phyloP scores from a whole-genome alignment of 30 jellyfish, hydroid and myxozoan genomes.

The Chironex yamaguchii region DNA sequence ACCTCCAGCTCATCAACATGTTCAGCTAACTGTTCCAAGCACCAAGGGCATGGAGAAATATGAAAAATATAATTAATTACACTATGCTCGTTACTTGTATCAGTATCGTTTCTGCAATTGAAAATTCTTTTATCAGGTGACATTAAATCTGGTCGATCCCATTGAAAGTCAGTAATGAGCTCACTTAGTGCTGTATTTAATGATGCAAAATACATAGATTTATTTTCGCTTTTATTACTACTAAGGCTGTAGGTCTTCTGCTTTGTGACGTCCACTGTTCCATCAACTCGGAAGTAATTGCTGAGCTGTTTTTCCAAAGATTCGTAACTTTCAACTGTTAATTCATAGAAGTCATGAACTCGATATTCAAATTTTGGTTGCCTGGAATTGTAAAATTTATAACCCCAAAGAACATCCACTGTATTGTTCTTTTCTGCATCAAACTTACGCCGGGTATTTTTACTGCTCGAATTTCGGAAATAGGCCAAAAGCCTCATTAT shows the following conservation, averaged over 20 bases:
- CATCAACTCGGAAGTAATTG: no score
- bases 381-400: slow-evolving; percentile 75
- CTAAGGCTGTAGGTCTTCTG: background rate
- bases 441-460: background rate
- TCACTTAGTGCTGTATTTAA: slow-evolving; percentile 76
- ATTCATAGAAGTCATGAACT: slow-evolving; percentile 70
- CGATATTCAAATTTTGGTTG: slow-evolving; percentile 69
- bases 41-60: slow-evolving; percentile 77
- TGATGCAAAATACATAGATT: background rate
- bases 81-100: background rate
- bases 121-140: slow-evolving; percentile 70
- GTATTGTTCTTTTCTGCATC: background rate
- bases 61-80: slow-evolving; percentile 47
- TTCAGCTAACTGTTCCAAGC: slow-evolving; percentile 3
- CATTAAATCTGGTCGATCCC: slow-evolving; percentile 93
- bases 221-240: background rate
- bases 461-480: slow-evolving; percentile 8
- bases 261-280: no score
- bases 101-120: background rate
- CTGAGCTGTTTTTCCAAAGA: slow-evolving; percentile 72
- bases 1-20: background rate
- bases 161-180: slow-evolving; percentile 81
- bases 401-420: slow-evolving; percentile 92
- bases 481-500: slow-evolving; percentile 57
- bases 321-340: slow-evolving; percentile 58